Conservation (phyloP, 1,140 invertebrate species). For the Apolygus lucorum region DNA sequence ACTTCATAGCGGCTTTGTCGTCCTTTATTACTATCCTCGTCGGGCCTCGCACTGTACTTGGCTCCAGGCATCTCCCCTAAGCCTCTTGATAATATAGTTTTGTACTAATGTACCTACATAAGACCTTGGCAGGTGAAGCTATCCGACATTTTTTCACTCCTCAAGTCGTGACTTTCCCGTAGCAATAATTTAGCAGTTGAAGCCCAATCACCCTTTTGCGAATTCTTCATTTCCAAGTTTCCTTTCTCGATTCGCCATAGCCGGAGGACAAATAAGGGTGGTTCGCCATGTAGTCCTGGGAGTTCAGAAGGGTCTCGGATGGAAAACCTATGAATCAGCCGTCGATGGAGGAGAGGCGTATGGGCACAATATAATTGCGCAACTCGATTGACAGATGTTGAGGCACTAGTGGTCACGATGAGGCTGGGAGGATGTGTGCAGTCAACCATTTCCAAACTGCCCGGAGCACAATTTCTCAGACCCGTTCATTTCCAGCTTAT, state of each 20-base stretch:
- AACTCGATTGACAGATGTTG: background rate
- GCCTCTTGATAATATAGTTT: background rate
- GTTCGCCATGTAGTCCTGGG: background rate
- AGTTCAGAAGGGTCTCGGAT: background rate
- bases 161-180: background rate
- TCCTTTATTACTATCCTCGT: background rate
- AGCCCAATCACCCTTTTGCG: background rate
- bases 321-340: background rate
- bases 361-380: background rate
- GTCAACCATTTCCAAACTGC: background rate
- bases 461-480: background rate
- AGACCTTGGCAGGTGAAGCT: background rate
- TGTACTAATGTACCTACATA: background rate
- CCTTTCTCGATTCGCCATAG: background rate
- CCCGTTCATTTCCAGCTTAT: background rate
- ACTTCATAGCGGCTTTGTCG: background rate
- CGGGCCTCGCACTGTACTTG: background rate
- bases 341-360: too few species aligned
- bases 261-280: background rate
- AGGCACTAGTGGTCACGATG: background rate
- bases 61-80: background rate
- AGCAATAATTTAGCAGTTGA: background rate
- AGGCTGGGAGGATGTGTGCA: background rate
- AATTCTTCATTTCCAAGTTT: background rate
- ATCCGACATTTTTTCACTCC: background rate